Evolutionary conservation across 2,888 invertebrate species (phyloP).

Genomic region (Brenthis ino): DNA sequence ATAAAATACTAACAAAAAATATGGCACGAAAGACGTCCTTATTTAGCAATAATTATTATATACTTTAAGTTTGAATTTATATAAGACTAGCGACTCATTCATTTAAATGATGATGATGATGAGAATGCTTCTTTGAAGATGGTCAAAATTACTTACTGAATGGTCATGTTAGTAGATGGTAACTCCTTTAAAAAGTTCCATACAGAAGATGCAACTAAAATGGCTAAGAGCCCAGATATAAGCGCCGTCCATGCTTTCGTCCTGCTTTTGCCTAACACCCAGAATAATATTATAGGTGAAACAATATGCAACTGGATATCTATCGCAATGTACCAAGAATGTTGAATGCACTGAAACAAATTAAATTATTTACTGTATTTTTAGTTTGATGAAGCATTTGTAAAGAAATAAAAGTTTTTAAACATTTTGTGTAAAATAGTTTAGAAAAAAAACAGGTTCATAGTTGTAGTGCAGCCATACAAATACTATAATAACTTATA

Average conservation of each 20-base stretch:
- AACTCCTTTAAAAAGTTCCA: constrained; percentile 63
- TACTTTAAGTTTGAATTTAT: too few species aligned
- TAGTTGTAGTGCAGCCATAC: too few species aligned
- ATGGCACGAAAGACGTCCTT: too few species aligned
- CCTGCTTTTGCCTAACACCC: constrained; percentile 42
- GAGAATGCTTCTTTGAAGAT: background rate
- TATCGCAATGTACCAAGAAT: constrained; percentile 56
- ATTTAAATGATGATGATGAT: background rate
- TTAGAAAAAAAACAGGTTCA: too few species aligned
- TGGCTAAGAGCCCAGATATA: constrained; percentile 31
- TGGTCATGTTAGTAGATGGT: constrained; percentile 50
- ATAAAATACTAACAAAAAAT: too few species aligned
- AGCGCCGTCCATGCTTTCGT: constrained; percentile 41
- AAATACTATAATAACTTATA: too few species aligned
- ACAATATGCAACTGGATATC: constrained; percentile 49
- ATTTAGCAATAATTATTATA: too few species aligned
- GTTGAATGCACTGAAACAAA: constrained; percentile 53
- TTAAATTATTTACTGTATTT: background rate
- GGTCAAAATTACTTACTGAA: constrained; percentile 55
- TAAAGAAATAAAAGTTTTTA: too few species aligned
- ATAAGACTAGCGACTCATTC: too few species aligned
- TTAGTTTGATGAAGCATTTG: too few species aligned
- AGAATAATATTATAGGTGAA: constrained; percentile 47
- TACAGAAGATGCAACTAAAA: constrained; percentile 48
- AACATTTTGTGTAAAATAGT: too few species aligned